These are phyloP conservation scores for Cryptomyrus ogoouensis DNA, from an alignment of 2,113 vertebrate species.

Conservation along the genomic window DNA sequence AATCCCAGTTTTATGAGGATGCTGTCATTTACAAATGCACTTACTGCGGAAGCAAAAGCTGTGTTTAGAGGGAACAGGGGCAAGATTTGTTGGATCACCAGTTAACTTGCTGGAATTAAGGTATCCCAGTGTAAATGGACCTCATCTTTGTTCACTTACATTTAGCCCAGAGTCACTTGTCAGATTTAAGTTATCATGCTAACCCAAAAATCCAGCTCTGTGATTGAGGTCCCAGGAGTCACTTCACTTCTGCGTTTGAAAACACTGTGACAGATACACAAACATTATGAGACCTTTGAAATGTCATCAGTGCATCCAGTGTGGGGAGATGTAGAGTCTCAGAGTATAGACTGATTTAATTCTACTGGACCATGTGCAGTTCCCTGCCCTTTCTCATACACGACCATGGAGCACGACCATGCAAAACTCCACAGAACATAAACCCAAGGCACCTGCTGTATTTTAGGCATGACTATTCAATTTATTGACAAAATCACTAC, in stretches of 20 bases:
- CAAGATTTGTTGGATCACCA: not conserved
- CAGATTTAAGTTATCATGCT: not conserved
- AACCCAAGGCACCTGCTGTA: not conserved
- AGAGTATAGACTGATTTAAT: not conserved
- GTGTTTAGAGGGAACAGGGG: not conserved
- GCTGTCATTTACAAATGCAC: not conserved
- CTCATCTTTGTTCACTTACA: not conserved
- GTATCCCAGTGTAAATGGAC: not conserved
- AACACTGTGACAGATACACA: not conserved
- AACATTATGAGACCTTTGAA: not conserved
- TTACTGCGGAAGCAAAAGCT: not conserved
- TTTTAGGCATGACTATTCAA: constrained; percentile 35
- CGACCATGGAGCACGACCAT: not conserved
- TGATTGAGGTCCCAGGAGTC: not conserved
- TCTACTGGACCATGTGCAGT: not conserved
- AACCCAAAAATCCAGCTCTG: not conserved
- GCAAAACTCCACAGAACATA: not conserved
- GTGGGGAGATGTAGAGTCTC: not conserved
- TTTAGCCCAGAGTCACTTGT: not conserved
- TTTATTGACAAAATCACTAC: constrained; percentile 57
- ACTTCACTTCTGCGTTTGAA: not conserved
- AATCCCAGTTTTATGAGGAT: not conserved
- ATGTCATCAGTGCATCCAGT: not conserved
- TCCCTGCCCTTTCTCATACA: not conserved
- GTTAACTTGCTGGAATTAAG: not conserved